A percentile compares a stretch with the other conserved stretches of the same genome.
Conservation (phyloP, 2,113 vertebrate genomes). For the Shinisaurus crocodilurus region DNA sequence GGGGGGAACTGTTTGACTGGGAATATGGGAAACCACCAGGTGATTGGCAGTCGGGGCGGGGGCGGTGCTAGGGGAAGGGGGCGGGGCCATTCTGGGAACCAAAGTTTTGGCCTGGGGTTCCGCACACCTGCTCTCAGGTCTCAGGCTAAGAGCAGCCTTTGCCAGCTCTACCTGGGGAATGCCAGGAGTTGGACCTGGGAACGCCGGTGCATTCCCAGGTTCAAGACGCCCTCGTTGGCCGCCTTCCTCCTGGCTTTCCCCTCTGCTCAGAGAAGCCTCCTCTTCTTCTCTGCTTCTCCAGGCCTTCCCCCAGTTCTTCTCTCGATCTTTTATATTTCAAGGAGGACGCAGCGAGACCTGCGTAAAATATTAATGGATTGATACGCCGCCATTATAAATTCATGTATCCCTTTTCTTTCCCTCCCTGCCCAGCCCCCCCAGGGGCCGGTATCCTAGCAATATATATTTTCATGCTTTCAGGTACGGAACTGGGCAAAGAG, state of each 20-base stretch:
- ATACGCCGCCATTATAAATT: neutral
- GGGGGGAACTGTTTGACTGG: no score
- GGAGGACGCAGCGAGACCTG: neutral
- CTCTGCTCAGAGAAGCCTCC: neutral
- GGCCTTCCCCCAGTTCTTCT: neutral
- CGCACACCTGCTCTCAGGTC: no score
- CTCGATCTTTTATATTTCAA: neutral
- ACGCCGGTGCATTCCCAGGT: neutral
- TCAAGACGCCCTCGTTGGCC: neutral
- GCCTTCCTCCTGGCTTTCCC: no score
- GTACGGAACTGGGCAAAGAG: neutral
- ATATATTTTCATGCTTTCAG: neutral
- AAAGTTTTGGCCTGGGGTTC: no score
- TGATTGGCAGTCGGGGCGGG: no score
- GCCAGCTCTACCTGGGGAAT: no score
- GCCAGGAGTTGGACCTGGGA: no score
- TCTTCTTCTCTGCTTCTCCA: neutral
- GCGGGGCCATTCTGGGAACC: no score
- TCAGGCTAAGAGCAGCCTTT: no score
- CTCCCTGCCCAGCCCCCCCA: neutral
- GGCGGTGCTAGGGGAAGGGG: no score
- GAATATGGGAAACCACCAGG: no score
- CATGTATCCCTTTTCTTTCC: neutral
- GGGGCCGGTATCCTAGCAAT: slow-evolving; percentile 3
- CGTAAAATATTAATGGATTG: slow-evolving; percentile 15